Evolutionary conservation across 2,113 vertebrate species (phyloP).

Genomic region (Pitta sordida): DNA sequence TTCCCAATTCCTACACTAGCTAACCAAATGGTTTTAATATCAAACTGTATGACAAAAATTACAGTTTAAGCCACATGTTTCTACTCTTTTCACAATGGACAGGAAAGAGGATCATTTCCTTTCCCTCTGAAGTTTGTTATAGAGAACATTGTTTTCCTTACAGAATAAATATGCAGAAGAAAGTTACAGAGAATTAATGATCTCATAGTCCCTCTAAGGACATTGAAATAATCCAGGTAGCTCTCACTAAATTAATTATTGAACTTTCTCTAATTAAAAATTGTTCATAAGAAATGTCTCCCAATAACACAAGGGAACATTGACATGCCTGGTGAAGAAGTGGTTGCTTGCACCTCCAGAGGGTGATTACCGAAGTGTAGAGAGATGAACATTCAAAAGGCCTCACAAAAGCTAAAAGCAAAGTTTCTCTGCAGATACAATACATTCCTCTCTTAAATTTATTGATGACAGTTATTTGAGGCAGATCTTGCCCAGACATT

Average conservation of each 20-base stretch:
- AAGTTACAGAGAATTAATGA: slow-evolving; percentile 20
- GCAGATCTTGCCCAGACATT: neutral
- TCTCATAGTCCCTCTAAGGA: neutral
- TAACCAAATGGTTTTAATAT: neutral
- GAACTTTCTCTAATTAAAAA: slow-evolving; percentile 29
- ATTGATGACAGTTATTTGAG: neutral
- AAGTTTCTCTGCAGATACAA: neutral
- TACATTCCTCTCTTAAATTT: neutral
- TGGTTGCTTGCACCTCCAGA: neutral
- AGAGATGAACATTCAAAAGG: neutral
- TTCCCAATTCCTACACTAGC: neutral
- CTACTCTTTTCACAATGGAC: neutral
- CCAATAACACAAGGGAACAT: neutral
- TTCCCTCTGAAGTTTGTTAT: neutral
- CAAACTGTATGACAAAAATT: neutral
- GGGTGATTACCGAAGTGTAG: neutral
- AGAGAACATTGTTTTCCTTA: neutral
- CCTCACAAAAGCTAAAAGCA: neutral
- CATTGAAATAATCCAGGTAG: neutral
- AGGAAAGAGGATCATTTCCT: neutral
- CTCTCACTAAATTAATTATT: slow-evolving; percentile 31
- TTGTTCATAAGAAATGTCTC: neutral
- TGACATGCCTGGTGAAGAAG: neutral
- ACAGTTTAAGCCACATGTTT: neutral
- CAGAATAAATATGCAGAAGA: neutral